phyloP scores from a whole-genome alignment of 2,113 vertebrate genomes.

The Regulus satrapa region DNA sequence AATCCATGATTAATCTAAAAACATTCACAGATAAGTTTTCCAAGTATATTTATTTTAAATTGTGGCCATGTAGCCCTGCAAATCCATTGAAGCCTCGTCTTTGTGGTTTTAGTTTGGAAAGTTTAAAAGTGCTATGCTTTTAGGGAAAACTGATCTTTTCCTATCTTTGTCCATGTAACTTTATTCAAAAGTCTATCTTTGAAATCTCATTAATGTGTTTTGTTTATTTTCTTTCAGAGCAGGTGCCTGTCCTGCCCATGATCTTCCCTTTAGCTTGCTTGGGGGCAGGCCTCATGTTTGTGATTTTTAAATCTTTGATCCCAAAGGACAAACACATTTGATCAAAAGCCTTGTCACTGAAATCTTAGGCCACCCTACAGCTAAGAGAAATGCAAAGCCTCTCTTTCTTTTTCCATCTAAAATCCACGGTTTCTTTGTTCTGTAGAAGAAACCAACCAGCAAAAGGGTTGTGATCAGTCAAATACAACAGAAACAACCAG shows the following conservation, averaged over 20 bases:
- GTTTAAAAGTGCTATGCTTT: background rate
- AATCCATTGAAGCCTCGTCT: background rate
- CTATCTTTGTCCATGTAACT: background rate
- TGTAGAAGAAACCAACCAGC: background rate
- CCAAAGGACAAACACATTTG: accelerated
- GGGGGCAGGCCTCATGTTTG: background rate
- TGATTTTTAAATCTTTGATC: background rate
- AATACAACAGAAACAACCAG: background rate
- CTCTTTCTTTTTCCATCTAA: background rate
- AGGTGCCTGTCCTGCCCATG: background rate
- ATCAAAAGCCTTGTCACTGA: background rate
- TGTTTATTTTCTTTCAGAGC: background rate
- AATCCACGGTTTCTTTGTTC: background rate
- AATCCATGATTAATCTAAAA: background rate
- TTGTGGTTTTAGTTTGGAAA: background rate
- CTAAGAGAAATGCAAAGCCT: background rate
- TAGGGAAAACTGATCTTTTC: background rate
- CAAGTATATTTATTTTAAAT: background rate
- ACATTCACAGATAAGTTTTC: background rate
- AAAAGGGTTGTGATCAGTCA: background rate
- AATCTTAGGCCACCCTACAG: background rate
- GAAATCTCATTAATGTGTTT: background rate
- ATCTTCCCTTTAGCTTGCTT: background rate
- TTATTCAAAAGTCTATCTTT: background rate
- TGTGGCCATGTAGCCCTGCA: background rate